Percentiles rank a stretch among this genome's conserved stretches.
Conservation (phyloP, 2,113 vertebrate genomes). For the Dicentrarchus labrax region DNA sequence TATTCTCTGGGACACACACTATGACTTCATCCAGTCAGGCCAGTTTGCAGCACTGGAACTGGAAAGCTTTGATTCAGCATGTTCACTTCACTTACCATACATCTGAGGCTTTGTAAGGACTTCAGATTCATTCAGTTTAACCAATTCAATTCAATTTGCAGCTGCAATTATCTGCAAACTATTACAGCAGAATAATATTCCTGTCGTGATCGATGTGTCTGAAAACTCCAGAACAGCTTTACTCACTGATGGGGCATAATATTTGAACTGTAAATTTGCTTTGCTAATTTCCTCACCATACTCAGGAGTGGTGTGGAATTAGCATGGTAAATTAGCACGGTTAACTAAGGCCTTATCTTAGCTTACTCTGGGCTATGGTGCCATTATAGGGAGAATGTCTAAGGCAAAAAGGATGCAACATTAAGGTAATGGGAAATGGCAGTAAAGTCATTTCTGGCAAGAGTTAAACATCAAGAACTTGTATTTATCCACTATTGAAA, state of each 20-base stretch:
- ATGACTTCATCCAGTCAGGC: background rate
- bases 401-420: too few species aligned
- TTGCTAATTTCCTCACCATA: conserved; percentile 24
- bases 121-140: background rate
- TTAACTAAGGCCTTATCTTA: background rate
- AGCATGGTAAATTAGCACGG: conserved; percentile 20
- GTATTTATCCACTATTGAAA: too few species aligned
- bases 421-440: too few species aligned
- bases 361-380: background rate
- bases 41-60: background rate
- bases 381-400: background rate
- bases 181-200: conserved; percentile 10
- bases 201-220: background rate
- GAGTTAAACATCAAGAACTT: too few species aligned
- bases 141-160: background rate
- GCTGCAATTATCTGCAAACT: background rate
- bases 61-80: background rate
- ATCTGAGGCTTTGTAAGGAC: background rate
- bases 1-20: background rate
- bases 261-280: conserved; percentile 41
- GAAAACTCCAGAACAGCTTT: conserved; percentile 8
- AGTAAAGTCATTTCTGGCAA: too few species aligned
- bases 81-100: background rate
- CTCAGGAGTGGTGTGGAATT: conserved; percentile 14
- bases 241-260: conserved; percentile 2